Percentiles rank a stretch among this genome's conserved stretches.
Evolutionary conservation across 2,113 vertebrate genomes (phyloP).

Genomic region (Corythaeola cristata): DNA sequence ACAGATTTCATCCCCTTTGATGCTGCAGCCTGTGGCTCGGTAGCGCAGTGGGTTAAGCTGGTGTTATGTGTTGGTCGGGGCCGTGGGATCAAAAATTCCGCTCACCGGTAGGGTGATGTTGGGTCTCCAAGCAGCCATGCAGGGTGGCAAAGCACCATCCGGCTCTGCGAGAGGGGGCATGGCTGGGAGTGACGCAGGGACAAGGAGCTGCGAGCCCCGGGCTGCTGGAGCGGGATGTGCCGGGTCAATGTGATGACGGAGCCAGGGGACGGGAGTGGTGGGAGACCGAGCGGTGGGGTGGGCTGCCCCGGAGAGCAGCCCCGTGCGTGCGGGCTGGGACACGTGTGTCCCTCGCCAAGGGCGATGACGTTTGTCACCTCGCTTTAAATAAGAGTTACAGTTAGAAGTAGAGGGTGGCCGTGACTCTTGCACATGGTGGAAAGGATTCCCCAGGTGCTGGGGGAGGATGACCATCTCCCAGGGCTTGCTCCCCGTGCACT

Average conservation of each 20-base stretch:
- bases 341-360: rapidly evolving
- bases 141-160: not conserved
- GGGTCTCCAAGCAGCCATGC: rapidly evolving
- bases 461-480: not conserved
- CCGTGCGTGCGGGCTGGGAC: not conserved
- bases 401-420: not conserved
- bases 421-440: not conserved
- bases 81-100: not conserved
- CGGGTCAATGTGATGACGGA: not conserved
- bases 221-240: not conserved
- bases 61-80: not conserved
- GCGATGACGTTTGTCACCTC: not conserved
- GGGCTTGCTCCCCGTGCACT: not conserved
- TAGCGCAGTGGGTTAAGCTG: not conserved
- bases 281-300: not conserved
- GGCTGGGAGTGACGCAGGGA: rapidly evolving
- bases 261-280: rapidly evolving
- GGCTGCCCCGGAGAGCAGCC: not conserved
- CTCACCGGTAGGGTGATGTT: not conserved
- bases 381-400: not conserved
- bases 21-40: rapidly evolving
- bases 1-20: not conserved
- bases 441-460: not conserved
- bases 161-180: rapidly evolving
- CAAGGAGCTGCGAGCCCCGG: not conserved